Evolutionary conservation across 2,113 vertebrate species (phyloP), one percentile per base, ranked within the genome.

Genomic region (Alectura lathami): DNA sequence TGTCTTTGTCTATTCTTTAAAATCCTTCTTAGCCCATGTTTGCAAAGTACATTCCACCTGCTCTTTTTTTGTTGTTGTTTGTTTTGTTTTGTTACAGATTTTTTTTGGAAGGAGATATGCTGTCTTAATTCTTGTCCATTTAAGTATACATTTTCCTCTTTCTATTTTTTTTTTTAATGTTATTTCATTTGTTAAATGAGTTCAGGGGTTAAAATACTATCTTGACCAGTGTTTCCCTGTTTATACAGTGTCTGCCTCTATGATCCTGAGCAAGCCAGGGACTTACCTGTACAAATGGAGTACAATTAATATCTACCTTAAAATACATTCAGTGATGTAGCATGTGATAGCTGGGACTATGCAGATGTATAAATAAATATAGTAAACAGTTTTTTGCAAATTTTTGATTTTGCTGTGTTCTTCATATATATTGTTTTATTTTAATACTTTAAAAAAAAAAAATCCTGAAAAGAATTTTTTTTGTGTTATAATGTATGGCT

Each of bases 1-100:
- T 89, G 74, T 40, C 57, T 95, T 84, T 92, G 51, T 78, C 36
- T 87, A 12, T 75, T 57, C 24, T 76, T 73, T 57, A 72, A 89
- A 95, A 95, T 85, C 91, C 83, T 30, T 68, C 64, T 92, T 89
- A 89, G 40, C 6, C 27, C 26, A 6, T 11, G 34, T 67, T 96
- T 89, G 53, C 36, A 78, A 83, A 51, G 29, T 21, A 30, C 5
- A 7, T 81, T 74, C 83, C 72, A 90, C 73, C 68, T 90, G 32
- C 9, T 4, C 29, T 26, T 68, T 60, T 56, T 64, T 87, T 87
- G 56, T 53, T 54, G 30, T 6, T 83, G 69, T 85, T 64, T 50
- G n/a, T n/a, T n/a, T n/a, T n/a, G n/a, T 60, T 68, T 84, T 82
- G 26, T 2, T n/a, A 8, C 15, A 83, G 3, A 68, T 67, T 27